Evolutionary conservation across 2,888 invertebrate species (phyloP).

Genomic region (Eristalis pertinax): DNA sequence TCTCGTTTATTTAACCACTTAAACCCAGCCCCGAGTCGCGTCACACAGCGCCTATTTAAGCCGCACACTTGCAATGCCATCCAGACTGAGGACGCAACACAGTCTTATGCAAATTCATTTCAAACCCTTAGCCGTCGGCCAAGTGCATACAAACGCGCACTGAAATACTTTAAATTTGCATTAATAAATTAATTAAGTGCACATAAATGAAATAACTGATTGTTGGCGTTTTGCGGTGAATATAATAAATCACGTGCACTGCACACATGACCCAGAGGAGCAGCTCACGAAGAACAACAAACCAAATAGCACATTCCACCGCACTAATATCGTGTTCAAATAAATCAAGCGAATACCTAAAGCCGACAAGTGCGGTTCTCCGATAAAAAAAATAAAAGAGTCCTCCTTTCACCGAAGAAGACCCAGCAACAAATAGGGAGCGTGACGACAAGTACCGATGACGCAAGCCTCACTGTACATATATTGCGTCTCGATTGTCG

Average conservation of each 20-base stretch:
- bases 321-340: constrained; percentile 56
- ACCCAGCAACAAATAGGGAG: constrained; percentile 28
- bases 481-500: constrained; percentile 34
- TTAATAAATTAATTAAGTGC: constrained; percentile 62
- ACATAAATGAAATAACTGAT: neutral
- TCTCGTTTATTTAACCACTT: neutral
- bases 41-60: neutral
- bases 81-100: constrained; percentile 31
- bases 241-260: constrained; percentile 38
- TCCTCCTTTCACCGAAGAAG: constrained; percentile 16
- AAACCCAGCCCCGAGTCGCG: neutral
- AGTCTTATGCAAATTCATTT: constrained; percentile 36
- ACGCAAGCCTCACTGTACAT: constrained; percentile 52
- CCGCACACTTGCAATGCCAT: neutral
- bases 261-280: constrained; percentile 22
- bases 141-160: constrained; percentile 27
- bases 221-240: neutral
- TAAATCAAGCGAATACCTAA: constrained; percentile 60
- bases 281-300: neutral
- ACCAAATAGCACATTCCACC: constrained; percentile 13
- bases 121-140: constrained; percentile 19
- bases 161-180: constrained; percentile 46
- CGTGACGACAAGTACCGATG: constrained; percentile 52
- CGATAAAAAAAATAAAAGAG: constrained; percentile 22
- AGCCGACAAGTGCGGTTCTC: constrained; percentile 50